A percentile compares a stretch with the other conserved stretches of the same genome.
Conservation (phyloP, 2,888 invertebrate genomes). For the Cyaniris semiargus region DNA sequence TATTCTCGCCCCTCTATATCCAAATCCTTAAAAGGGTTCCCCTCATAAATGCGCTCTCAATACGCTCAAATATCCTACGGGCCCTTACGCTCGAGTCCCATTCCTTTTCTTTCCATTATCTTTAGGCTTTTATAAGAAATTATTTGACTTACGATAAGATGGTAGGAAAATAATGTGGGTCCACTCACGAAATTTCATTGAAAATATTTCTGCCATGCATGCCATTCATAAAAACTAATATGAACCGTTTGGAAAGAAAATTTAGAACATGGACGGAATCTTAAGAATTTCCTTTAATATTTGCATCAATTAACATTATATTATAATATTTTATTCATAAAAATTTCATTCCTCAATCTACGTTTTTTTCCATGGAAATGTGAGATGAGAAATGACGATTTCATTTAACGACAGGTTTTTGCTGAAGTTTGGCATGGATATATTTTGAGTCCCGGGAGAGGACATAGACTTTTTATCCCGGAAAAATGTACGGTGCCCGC, state of each 20-base stretch:
- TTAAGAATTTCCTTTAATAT: not conserved
- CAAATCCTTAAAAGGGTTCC: conserved; percentile 28
- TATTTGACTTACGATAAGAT: conserved; percentile 26
- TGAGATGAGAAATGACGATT: too few species aligned
- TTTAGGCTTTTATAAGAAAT: conserved; percentile 8
- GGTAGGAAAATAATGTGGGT: conserved; percentile 12
- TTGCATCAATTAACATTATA: too few species aligned
- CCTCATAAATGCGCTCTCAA: conserved; percentile 24
- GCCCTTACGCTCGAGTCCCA: conserved; percentile 18
- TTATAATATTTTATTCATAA: too few species aligned
- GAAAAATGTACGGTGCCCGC: too few species aligned
- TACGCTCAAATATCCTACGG: conserved; percentile 3
- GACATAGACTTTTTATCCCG: too few species aligned
- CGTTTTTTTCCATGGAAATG: too few species aligned
- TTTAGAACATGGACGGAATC: too few species aligned
- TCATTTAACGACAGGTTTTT: too few species aligned
- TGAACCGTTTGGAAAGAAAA: not conserved
- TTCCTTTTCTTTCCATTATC: conserved; percentile 27
- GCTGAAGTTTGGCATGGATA: too few species aligned
- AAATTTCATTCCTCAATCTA: too few species aligned
- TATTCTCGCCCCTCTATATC: conserved; percentile 27
- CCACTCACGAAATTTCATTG: not conserved
- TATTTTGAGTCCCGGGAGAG: too few species aligned
- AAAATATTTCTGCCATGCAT: not conserved
- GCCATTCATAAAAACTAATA: not conserved